These are phyloP conservation scores for Polydrusus cervinus DNA, from an alignment of 2,888 invertebrate species.

Conservation along the genomic window DNA sequence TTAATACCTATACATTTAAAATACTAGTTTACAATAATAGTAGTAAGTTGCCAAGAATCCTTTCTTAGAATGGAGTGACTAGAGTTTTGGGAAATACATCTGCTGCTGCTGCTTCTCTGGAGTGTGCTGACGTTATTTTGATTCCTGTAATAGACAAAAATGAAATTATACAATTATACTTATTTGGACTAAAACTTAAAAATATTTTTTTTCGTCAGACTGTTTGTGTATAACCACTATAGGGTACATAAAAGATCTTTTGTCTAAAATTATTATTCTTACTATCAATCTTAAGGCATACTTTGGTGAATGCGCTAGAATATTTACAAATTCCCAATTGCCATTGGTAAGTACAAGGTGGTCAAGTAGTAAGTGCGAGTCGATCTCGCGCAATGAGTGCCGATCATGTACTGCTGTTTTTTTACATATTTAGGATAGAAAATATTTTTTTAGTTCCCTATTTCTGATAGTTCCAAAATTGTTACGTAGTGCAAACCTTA, in stretches of 20 bases:
- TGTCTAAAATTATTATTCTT: background rate
- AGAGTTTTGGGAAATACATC: constrained; percentile 59
- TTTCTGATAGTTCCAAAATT: too few relatives aligned
- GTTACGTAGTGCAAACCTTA: too few relatives aligned
- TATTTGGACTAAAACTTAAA: background rate
- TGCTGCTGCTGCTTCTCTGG: constrained; percentile 45
- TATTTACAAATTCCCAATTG: too few relatives aligned
- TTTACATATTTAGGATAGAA: too few relatives aligned
- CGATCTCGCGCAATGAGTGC: too few relatives aligned
- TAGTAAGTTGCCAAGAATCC: constrained; percentile 58
- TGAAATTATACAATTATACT: constrained; percentile 17
- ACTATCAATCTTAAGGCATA: background rate
- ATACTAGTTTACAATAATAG: constrained; percentile 60
- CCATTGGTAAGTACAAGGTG: too few relatives aligned
- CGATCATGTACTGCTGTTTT: too few relatives aligned
- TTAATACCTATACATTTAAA: constrained; percentile 64
- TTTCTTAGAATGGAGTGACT: constrained; percentile 63
- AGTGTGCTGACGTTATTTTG: constrained; percentile 57
- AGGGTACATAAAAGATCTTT: too few relatives aligned
- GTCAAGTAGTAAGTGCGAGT: too few relatives aligned
- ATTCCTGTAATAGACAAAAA: constrained; percentile 59
- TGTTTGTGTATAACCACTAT: too few relatives aligned
- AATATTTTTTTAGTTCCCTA: too few relatives aligned
- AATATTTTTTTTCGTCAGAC: background rate
- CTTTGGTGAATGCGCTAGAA: constrained; percentile 1